Percentiles rank a stretch among this genome's conserved stretches.
Conservation (phyloP, 2,797 vertebrate species). For the Microctenopoma steveboyesi region DNA sequence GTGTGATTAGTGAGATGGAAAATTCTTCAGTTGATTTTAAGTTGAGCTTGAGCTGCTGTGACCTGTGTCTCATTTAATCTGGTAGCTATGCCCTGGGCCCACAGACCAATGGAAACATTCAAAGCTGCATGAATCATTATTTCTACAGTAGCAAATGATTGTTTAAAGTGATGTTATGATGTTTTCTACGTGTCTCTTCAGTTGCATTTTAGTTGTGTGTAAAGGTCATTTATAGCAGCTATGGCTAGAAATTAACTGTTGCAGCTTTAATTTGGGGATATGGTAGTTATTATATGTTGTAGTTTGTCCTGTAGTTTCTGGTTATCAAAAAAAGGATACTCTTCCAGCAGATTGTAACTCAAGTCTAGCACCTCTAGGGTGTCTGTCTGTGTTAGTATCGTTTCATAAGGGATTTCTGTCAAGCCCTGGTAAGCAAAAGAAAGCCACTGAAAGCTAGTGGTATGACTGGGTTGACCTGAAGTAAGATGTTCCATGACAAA, state of each 20-base stretch:
- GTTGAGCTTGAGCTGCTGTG: neutral
- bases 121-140: neutral
- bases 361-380: constrained; percentile 83
- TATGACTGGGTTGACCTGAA: constrained; percentile 32
- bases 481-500: constrained; percentile 64
- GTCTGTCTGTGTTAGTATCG: constrained; percentile 73
- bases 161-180: neutral
- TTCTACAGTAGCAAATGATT: neutral
- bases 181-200: too few species aligned
- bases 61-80: neutral
- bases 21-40: neutral
- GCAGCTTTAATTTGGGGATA: neutral
- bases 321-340: constrained; percentile 80
- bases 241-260: neutral
- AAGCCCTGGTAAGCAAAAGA: constrained; percentile 83
- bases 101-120: neutral
- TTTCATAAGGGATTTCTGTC: constrained; percentile 81
- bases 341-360: constrained; percentile 82
- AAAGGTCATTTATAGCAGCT: too few species aligned
- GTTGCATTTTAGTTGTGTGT: too few species aligned
- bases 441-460: constrained; percentile 67
- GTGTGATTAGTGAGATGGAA: neutral
- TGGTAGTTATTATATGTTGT: neutral
- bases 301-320: neutral
- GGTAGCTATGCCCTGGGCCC: neutral